Conservation (phyloP, 2,797 vertebrate species). For the Xenopus petersii region DNA sequence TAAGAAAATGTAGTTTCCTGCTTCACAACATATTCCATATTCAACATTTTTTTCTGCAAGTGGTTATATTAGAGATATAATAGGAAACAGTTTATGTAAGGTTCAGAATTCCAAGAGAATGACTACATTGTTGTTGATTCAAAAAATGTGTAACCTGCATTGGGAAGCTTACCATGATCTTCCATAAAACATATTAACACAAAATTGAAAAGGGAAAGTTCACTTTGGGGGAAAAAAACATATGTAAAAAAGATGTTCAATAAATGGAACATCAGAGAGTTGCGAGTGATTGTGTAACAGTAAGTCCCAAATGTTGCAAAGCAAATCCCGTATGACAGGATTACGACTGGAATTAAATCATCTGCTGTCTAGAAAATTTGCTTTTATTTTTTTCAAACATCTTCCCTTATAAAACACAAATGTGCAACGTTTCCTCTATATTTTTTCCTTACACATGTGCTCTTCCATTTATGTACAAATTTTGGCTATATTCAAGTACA, state of each 20-base stretch:
- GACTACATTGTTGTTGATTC: background rate
- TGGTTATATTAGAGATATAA: no score
- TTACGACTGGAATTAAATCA: background rate
- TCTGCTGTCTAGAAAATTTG: background rate
- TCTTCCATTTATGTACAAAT: background rate
- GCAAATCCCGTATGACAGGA: constrained; percentile 1
- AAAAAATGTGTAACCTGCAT: background rate
- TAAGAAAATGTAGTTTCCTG: no score
- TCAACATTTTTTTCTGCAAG: no score
- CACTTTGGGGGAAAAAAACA: constrained; percentile 7
- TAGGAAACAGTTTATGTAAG: background rate
- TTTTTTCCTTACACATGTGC: background rate
- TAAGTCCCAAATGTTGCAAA: constrained; percentile 6
- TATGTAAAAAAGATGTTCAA: constrained; percentile 6
- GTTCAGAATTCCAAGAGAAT: background rate
- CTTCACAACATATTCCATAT: no score
- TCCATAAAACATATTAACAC: background rate
- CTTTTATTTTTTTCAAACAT: background rate
- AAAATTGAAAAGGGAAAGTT: background rate
- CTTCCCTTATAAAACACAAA: background rate
- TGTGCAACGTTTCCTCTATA: background rate
- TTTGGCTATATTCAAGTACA: no score
- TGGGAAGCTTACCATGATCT: background rate
- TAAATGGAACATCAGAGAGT: background rate
- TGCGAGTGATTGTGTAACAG: background rate